Evolutionary conservation across 1,140 invertebrate genomes (phyloP).

Genomic region (Bombus sibiricus): DNA sequence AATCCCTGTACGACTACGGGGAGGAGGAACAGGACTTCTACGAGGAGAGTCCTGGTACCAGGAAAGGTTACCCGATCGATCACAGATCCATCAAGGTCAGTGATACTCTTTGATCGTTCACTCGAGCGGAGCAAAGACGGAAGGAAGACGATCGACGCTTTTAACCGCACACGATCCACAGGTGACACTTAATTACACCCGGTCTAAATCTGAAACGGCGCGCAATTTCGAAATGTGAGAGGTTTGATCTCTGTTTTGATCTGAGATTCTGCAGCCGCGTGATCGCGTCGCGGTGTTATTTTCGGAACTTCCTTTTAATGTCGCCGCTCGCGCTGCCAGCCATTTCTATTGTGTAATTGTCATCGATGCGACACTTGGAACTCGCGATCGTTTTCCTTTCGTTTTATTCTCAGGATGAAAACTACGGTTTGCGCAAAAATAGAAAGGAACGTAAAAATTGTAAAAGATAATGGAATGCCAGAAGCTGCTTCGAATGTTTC

Average conservation of each 20-base stretch:
- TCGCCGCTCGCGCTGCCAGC: not conserved
- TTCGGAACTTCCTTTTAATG: slow-evolving; percentile 10
- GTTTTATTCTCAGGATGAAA: not conserved
- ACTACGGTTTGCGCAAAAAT: not conserved
- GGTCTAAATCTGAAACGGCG: slow-evolving; percentile 37
- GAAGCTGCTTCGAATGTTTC: not conserved
- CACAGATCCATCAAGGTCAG: slow-evolving; percentile 79
- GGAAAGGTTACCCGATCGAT: slow-evolving; percentile 81
- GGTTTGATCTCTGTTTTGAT: not conserved
- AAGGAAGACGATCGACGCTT: slow-evolving; percentile 15
- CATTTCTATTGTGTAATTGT: slow-evolving; percentile 22
- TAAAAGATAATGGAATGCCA: not conserved
- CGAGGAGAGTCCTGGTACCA: slow-evolving; percentile 77
- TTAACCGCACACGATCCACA: slow-evolving; percentile 23
- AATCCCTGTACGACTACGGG: slow-evolving; percentile 81
- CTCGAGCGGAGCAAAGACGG: not conserved
- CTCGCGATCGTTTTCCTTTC: slow-evolving; percentile 5
- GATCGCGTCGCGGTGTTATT: slow-evolving; percentile 17
- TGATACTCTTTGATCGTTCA: slow-evolving; percentile 1
- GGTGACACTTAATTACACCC: slow-evolving; percentile 33
- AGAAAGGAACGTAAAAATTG: not conserved
- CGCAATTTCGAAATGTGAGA: slow-evolving; percentile 37
- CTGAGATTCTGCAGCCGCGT: slow-evolving; percentile 10
- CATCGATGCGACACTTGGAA: not conserved
- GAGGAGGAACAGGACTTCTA: slow-evolving; percentile 82